Base-by-base conservation (phyloP, 1,140 invertebrate species). In the Brachionus manjavacas region DNA sequence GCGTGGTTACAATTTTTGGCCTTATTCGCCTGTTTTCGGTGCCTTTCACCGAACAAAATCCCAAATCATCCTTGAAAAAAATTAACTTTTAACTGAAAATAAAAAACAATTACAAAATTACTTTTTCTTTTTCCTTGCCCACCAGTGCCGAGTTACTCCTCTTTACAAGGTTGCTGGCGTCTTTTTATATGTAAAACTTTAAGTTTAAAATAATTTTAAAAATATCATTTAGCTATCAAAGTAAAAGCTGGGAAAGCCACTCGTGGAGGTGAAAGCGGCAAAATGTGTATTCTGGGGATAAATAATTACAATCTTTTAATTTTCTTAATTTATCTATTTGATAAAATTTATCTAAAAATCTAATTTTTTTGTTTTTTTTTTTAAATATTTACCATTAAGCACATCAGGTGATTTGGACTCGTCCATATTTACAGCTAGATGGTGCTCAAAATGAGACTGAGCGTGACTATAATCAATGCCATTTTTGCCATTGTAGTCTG, bases 401-500 rank as follows among this genome's bases (percentile, higher is more conserved):
- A 76, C 31, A 49, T 76, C 72, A 14, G 72, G 72, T 49, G 72
- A 76, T 14, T 25, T 46, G 3, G 72, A 49, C 14, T 76, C 72
- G 23, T 76, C 46, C 12, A 76, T 49, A 31, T 76, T 46, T 46
- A 72, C 7, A 7, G 3, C 9, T 4, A 68, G 1, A 76, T 76
- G 68, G 46, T 72, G 79, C 35, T 81, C 79, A 16, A 28, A 9
- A 43, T 64, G n/a, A 20, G 28, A 41, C 28, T 41, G 79, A 78
- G 23, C 41, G 23, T 28, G 23, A 20, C 74, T 46, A 46, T 81
- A 81, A 16, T 81, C 79, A 20, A 64, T 64, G 16, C 79, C 79
- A 39, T 64, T 81, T 46, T 81, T 81, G 12, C 79, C 79, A 46
- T 68, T 81, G 31, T 46, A 81, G 60, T 81, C 79, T 1, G 64